Conservation (phyloP, 2,113 vertebrate species). For the Megaleporinus macrocephalus region DNA sequence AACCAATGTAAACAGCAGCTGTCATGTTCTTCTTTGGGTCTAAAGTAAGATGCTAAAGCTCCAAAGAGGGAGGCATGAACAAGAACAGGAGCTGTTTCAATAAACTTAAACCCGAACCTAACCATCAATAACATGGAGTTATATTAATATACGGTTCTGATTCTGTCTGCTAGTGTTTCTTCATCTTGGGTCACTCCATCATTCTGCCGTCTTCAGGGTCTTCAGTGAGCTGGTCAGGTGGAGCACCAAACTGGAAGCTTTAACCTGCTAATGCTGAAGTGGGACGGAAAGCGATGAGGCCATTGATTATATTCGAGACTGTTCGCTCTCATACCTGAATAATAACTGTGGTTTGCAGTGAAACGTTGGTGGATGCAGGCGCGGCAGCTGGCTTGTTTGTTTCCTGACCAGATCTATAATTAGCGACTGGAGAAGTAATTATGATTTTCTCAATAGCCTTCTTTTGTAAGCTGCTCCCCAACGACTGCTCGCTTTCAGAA, state of each 20-base stretch:
- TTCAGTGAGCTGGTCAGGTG: too few species aligned
- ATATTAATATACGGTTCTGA: too few species aligned
- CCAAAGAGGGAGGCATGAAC: too few species aligned
- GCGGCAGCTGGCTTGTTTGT: background rate
- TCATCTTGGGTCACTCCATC: too few species aligned
- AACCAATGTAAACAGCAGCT: too few species aligned
- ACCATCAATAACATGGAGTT: too few species aligned
- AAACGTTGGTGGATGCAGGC: background rate
- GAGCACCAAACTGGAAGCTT: background rate
- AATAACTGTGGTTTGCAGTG: background rate
- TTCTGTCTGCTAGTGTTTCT: too few species aligned
- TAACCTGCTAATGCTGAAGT: background rate
- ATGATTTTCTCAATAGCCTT: background rate
- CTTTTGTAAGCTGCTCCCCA: constrained; percentile 10
- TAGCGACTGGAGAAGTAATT: constrained; percentile 29
- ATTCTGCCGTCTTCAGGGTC: too few species aligned
- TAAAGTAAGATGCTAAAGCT: too few species aligned
- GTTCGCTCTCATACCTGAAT: background rate
- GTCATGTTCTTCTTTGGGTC: too few species aligned
- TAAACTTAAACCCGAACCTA: too few species aligned
- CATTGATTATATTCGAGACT: background rate
- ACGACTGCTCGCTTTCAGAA: background rate
- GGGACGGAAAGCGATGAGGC: background rate
- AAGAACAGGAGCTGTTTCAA: too few species aligned
- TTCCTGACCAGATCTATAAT: constrained; percentile 22